phyloP scores from a whole-genome alignment of 2,113 vertebrate genomes.

The Proteles cristata region DNA sequence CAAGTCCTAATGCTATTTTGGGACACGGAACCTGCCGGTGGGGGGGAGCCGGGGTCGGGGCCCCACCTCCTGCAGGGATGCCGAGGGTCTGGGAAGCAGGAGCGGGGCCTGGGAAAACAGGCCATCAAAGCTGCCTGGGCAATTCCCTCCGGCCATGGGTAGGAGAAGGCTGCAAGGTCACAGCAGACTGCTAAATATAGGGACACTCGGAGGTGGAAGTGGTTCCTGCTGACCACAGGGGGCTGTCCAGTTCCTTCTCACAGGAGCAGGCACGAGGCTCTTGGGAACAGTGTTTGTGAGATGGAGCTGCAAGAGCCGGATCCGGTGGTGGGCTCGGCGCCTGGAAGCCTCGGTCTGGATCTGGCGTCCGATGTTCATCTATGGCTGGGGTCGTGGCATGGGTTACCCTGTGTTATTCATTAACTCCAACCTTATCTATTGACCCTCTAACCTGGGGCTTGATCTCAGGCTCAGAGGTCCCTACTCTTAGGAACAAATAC shows the following conservation, averaged over 20 bases:
- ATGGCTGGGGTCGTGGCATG: too few relatives aligned
- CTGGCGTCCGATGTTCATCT: not conserved
- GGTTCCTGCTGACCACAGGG: slow-evolving; percentile 65
- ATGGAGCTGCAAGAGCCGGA: not conserved
- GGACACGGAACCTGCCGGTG: not conserved
- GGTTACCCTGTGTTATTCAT: not conserved
- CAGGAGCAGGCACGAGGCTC: not conserved
- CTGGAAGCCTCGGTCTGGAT: not conserved
- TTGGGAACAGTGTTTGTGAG: not conserved
- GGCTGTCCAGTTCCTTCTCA: slow-evolving; percentile 26
- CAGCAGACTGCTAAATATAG: slow-evolving; percentile 70
- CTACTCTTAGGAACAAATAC: not conserved
- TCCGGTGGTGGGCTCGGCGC: fast-evolving
- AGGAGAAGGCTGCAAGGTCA: slow-evolving; percentile 52
- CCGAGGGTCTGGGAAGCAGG: slow-evolving; percentile 28
- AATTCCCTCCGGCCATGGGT: slow-evolving; percentile 2
- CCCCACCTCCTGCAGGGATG: slow-evolving; percentile 12
- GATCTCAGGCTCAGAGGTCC: not conserved
- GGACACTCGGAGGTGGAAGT: slow-evolving; percentile 61
- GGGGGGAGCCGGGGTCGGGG: not conserved
- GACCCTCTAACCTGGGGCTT: not conserved
- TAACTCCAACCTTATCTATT: not conserved
- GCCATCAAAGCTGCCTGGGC: slow-evolving; percentile 69
- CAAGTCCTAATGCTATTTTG: slow-evolving; percentile 27
- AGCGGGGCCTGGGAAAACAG: slow-evolving; percentile 73